A percentile compares a stretch with the other conserved stretches of the same genome.
Conservation (phyloP, 2,888 invertebrate genomes). For the Lucinisca nassula region DNA sequence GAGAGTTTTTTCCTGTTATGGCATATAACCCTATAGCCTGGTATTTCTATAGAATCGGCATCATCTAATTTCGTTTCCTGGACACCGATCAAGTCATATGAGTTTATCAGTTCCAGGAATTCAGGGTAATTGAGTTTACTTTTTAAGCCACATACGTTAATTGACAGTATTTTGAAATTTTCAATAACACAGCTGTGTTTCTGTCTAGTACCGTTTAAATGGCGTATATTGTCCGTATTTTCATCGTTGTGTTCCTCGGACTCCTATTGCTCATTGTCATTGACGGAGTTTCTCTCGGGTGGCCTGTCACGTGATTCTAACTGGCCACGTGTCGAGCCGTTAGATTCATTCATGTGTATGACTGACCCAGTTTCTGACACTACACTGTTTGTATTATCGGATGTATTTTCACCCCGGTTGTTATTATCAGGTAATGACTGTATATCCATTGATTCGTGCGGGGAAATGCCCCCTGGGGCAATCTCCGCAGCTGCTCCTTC, state of each 20-base stretch:
- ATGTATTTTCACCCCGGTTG: background rate
- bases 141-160: background rate
- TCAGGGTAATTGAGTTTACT: background rate
- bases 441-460: background rate
- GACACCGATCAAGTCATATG: background rate
- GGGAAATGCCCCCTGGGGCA: background rate
- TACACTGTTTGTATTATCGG: background rate
- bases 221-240: background rate
- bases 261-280: background rate
- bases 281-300: background rate
- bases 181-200: background rate
- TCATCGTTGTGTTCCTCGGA: background rate
- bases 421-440: background rate
- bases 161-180: background rate
- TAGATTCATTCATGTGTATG: background rate
- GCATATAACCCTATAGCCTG: background rate
- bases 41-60: background rate
- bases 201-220: background rate
- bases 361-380: background rate
- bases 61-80: conserved; percentile 11
- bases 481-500: background rate
- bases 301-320: background rate
- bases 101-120: background rate
- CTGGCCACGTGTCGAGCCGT: background rate
- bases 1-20: background rate